Conservation (phyloP, 2,113 vertebrate species). For the Myodes glareolus region DNA sequence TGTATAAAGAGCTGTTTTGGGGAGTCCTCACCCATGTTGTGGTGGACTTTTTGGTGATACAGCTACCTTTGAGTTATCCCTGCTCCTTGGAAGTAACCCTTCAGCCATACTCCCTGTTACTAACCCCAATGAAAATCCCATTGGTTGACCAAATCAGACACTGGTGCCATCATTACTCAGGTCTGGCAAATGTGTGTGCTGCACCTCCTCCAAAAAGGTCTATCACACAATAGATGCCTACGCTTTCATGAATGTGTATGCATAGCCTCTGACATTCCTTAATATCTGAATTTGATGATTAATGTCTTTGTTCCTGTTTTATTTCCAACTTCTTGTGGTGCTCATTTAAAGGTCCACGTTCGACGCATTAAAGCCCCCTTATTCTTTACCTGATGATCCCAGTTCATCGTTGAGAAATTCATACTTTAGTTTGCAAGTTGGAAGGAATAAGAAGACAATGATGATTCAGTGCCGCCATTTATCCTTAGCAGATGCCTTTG, state of each 20-base stretch:
- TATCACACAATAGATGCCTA: not conserved
- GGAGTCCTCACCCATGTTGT: not conserved
- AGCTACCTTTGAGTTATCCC: not conserved
- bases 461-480: not conserved
- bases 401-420: not conserved
- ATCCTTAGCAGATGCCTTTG: not conserved
- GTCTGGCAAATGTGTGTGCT: not conserved
- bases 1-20: not conserved
- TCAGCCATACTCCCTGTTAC: not conserved
- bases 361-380: not conserved
- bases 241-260: not conserved
- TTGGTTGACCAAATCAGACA: not conserved
- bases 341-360: not conserved
- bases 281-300: conserved; percentile 3
- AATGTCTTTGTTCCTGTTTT: conserved; percentile 7
- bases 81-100: not conserved
- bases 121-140: not conserved
- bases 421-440: not conserved
- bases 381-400: not conserved
- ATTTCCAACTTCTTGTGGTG: not conserved
- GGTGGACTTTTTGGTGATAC: not conserved
- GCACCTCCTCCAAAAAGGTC: not conserved
- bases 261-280: not conserved
- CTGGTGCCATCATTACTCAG: not conserved
- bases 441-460: not conserved